Conservation (phyloP, 53 echinoderm and acorn worm genomes). For the Echinarachnius parma region DNA sequence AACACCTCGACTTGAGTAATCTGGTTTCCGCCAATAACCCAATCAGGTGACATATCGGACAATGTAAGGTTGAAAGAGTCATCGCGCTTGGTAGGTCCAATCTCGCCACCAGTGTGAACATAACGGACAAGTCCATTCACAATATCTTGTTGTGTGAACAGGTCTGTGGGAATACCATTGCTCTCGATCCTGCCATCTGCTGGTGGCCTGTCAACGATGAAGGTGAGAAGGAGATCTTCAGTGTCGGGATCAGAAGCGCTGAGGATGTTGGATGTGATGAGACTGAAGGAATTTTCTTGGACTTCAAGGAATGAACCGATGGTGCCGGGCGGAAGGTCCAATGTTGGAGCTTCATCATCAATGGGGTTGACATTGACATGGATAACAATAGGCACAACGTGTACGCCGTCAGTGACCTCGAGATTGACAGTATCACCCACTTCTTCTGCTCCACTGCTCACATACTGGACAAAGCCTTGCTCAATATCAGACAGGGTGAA, state of each 20-base stretch:
- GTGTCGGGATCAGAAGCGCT: constrained; percentile 99
- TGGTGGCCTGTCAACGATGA: constrained; percentile 69
- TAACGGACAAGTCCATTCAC: constrained; percentile 89
- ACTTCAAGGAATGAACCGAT: constrained; percentile 92
- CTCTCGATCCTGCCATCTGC: constrained; percentile 72
- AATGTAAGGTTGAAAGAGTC: constrained; percentile 96
- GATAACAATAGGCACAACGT: constrained; percentile 77
- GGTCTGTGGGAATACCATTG: constrained; percentile 57
- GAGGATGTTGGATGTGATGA: constrained; percentile 92
- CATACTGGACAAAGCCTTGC: constrained; percentile 51
- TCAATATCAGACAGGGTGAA: constrained; percentile 78
- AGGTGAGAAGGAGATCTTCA: constrained; percentile 85
- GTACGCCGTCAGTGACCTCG: constrained; percentile 90
- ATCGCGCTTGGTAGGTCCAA: constrained; percentile 77
- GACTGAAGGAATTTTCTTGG: constrained; percentile 80
- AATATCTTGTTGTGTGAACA: constrained; percentile 93
- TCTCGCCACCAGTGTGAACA: constrained; percentile 92
- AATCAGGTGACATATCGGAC: constrained; percentile 96
- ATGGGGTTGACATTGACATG: constrained; percentile 72
- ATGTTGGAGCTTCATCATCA: constrained; percentile 96
- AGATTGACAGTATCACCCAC: constrained; percentile 59
- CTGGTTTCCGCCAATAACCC: constrained; percentile 74
- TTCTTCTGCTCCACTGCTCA: constrained; percentile 85
- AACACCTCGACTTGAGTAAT: constrained; percentile 88
- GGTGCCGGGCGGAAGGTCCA: constrained; percentile 85